Base-by-base conservation (phyloP, 2,888 invertebrate genomes). In the Drosophila sordidapex region DNA sequence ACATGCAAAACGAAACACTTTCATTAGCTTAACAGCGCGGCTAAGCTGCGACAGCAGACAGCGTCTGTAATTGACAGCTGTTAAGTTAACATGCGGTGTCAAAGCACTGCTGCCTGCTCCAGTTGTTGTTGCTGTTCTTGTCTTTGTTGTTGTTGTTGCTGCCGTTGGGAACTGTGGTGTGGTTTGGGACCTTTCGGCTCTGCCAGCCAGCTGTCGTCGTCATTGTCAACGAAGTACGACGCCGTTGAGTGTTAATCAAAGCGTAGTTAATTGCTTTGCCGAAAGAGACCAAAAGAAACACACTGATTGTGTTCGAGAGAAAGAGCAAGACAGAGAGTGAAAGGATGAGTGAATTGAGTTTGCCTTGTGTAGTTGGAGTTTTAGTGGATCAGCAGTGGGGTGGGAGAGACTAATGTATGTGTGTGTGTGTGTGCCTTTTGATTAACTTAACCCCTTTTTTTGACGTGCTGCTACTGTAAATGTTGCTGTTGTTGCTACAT, bases 251-350 rank as follows among this genome's bases (percentile, higher is more conserved):
- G 90, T 90, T 90, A 90, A 90, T 90, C 90, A 90, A 90, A 90
- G 90, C 90, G 82, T 87, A 82, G 83, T 89, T 90, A 90, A 90
- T 90, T 90, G 90, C 82, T 84, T 84, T 84, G 82, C 82, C 79
- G 82, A 87, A 84, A 78, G 73, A 82, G 80, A 76, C 77, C 76
- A 69, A 82, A 86, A 83, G 78, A 83, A 89, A 85, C 81, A 81
- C 84, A 82, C 69, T 82, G 89, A 87, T 88, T 88, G 78, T 75
- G 74, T 61, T 68, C 64, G 69, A 56, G 38, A 36, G 43, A 21
- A 25, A 25, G 59, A 21, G 58, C 18, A 27, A 27, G 46, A 11
- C 1, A 21, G 43, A 31, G 27, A 49, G 27, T 29, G 27, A 46
- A 46, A 46, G 46, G 46, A 46, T 25, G 27, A 15, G 46, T 46